Percentiles rank a stretch among this genome's conserved stretches.
These are phyloP conservation scores for Acholoe squamosa DNA, from an alignment of 2,888 invertebrate species.

Conservation along the genomic window DNA sequence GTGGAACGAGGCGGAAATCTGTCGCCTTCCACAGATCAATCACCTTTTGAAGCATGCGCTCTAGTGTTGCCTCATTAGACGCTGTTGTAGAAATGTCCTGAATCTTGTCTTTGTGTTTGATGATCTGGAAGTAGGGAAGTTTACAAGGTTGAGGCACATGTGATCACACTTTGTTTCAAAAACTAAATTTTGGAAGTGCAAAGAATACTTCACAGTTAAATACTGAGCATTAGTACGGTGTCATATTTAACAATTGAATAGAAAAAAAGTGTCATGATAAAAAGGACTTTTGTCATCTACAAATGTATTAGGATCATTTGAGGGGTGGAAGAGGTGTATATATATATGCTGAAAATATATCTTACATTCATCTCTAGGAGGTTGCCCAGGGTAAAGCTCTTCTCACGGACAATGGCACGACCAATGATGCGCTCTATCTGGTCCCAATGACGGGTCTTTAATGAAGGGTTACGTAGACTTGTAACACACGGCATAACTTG, in stretches of 20 bases:
- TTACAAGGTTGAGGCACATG: not conserved
- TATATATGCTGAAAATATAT: too few species aligned
- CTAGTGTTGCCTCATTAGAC: constrained; percentile 83
- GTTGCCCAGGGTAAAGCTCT: constrained; percentile 81
- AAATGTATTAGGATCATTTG: too few species aligned
- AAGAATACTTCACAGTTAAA: too few species aligned
- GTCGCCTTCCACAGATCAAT: constrained; percentile 81
- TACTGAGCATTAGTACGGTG: too few species aligned
- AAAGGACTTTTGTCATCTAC: too few species aligned
- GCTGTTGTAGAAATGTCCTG: constrained; percentile 83
- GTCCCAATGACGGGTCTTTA: constrained; percentile 82
- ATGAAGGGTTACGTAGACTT: constrained; percentile 81
- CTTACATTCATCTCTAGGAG: constrained; percentile 82
- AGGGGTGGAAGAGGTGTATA: too few species aligned
- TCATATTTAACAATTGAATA: too few species aligned
- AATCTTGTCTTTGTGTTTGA: constrained; percentile 82
- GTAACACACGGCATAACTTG: constrained; percentile 83
- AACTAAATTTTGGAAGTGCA: too few species aligned
- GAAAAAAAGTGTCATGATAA: too few species aligned
- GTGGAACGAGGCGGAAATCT: constrained; percentile 81
- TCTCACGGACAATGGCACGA: constrained; percentile 80
- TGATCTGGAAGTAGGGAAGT: constrained; percentile 77
- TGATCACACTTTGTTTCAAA: too few species aligned
- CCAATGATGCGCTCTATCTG: constrained; percentile 81
- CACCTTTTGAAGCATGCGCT: constrained; percentile 83